Base-by-base conservation (phyloP, 2,797 vertebrate genomes). In the Chrosomus eos region DNA sequence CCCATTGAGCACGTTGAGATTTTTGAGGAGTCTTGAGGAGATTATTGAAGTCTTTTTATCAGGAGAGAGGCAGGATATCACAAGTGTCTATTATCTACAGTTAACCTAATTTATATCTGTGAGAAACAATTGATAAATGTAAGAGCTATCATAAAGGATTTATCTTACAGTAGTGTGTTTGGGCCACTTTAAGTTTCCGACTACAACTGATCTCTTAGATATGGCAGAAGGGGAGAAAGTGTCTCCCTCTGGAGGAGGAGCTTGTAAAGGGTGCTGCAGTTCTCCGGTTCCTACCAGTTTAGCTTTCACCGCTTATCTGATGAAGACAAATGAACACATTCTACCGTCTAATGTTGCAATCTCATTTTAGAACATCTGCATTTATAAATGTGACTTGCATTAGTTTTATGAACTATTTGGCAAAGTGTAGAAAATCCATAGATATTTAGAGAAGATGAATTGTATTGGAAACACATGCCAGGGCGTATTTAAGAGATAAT, bases 381-480 rank as follows among this genome's bases (percentile, higher is more conserved):
- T 91, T 89, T 86, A 85, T 70, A 93, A 93, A 94, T 89, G 91
- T 92, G 90, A 90, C 87, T 80, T 92, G 90, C 91, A 92, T 95
- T 93, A 90, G 87, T 92, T 89, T 85, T 81, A 75, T 88, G 90
- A 93, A 93, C 91, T 90, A 94, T 94, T 93, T 94, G 94, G 93
- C 92, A 92, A 92, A 91, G 90, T 86, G 86, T 90, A 83, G 88
- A 93, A 92, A 93, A 92, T 90, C 92, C 86, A 93, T 95, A 85
- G 88, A 93, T 95, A 93, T 93, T 88, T 75, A 74, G 51, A 85
- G 88, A 89, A 86, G 92, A 94, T 92, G 88, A 82, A 89, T 91
- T 91, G 90, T 84, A 74, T 71, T 89, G 79, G 87, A 93, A 93
- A 91, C 92, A 89, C 87, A 85, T 87, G 87, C 88, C 81, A 80